Base-by-base conservation (phyloP, 2,888 invertebrate species). In the Yponomeuta sedellus region DNA sequence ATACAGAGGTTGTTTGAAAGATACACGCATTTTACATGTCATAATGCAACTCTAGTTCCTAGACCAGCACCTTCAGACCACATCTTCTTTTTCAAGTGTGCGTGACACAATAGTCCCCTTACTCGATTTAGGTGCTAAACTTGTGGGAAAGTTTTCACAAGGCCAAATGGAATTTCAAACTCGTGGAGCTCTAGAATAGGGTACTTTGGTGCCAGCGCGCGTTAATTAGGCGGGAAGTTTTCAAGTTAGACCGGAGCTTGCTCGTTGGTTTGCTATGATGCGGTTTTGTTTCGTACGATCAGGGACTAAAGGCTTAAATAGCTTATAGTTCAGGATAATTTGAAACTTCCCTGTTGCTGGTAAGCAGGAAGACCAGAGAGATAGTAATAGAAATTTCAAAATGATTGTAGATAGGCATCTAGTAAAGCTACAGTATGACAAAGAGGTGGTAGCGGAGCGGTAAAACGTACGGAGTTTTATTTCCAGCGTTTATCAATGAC, bases 161-260 rank as follows among this genome's bases (percentile, higher is more conserved):
- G 16, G 16, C 16, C 44, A 16, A 52, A 52, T 52, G 44, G 44
- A 52, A 52, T 52, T 52, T 16, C 12, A 3, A 52, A 52, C 44
- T 52, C 16, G 44, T 8, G 44, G 4, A 52, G 16, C 44, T 52
- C 44, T 16, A 52, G 44, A 52, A 52, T 52, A 52, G 44, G 44
- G 44, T 52, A 16, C 44, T 52, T 52, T 12, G 44, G 44, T 52
- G 44, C 44, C 44, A 16, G 44, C 44, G 44, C 44, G 25, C 59
- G 59, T 59, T 59, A 59, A 59, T 59, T 59, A 59, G 59, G 59
- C 22, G 25, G 12, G 59, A 59, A 59, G 59, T 59, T 59, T 59
- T 59, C 59, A 59, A 59, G 20, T 59, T 20, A 6, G 25, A 59
- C 20, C 58, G 19, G 16, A 12, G 25, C 59, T 59, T 20, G 57